Conservation (phyloP, 92 coral and sea anemone genomes). For the Blastomussa wellsi region DNA sequence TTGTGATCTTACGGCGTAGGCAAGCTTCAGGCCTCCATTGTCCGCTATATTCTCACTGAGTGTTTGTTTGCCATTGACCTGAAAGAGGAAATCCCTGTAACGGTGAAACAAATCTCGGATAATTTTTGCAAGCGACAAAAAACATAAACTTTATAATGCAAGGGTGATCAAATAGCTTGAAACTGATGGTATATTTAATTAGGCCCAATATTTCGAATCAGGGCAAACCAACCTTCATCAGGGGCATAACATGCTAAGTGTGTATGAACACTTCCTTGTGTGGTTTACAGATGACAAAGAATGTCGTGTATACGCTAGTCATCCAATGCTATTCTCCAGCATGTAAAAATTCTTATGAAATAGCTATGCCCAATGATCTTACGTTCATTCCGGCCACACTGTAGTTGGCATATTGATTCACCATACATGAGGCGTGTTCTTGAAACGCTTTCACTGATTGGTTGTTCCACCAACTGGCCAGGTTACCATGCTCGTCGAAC, state of each 20-base stretch:
- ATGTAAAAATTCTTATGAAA: background rate
- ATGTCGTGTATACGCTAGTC: background rate
- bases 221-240: too few relatives aligned
- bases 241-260: too few relatives aligned
- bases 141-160: too few relatives aligned
- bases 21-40: slow-evolving; percentile 93
- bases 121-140: background rate
- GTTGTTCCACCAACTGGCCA: slow-evolving; percentile 95
- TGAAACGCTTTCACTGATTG: slow-evolving; percentile 84
- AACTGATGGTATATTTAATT: too few relatives aligned
- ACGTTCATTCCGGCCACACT: slow-evolving; percentile 83
- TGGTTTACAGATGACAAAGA: too few relatives aligned
- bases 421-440: slow-evolving; percentile 77
- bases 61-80: slow-evolving; percentile 90
- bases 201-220: too few relatives aligned
- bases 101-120: background rate
- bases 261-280: too few relatives aligned
- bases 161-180: too few relatives aligned
- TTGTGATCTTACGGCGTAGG: slow-evolving; percentile 65
- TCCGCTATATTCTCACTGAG: slow-evolving; percentile 94
- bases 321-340: background rate
- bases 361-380: background rate
- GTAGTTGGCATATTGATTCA: slow-evolving; percentile 88
- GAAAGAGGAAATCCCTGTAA: background rate
- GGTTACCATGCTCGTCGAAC: slow-evolving; percentile 90